These are phyloP conservation scores for Enoplolaimus lenunculus DNA, from an alignment of 2,888 invertebrate genomes.

Conservation along the genomic window DNA sequence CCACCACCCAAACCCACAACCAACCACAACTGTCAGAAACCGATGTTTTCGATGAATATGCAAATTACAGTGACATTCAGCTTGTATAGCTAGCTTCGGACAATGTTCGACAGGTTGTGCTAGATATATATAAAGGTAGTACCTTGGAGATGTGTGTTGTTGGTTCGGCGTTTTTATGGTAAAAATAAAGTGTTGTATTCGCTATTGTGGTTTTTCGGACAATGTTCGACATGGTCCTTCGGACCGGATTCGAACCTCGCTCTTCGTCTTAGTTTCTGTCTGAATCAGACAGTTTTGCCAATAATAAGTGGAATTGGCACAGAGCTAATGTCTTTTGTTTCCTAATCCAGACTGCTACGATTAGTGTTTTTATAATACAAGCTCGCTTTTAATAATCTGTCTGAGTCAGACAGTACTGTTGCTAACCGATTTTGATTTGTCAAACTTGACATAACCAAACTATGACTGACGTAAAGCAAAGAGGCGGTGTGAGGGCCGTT, in stretches of 20 bases:
- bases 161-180: no score
- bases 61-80: neutral
- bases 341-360: no score
- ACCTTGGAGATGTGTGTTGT: no score
- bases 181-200: no score
- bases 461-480: neutral
- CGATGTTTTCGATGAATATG: neutral
- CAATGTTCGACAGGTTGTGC: no score
- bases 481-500: neutral
- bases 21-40: neutral
- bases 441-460: neutral
- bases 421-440: neutral
- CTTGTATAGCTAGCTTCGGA: neutral
- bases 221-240: conserved; percentile 12
- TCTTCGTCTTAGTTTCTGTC: neutral
- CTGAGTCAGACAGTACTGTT: neutral
- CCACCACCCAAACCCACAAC: no score
- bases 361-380: neutral
- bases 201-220: no score
- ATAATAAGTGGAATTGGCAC: no score
- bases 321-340: no score
- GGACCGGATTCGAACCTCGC: conserved; percentile 6
- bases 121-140: no score
- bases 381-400: neutral
- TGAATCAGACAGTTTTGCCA: neutral